Percentiles rank a stretch among this genome's conserved stretches.
Evolutionary conservation across 2,113 vertebrate species (phyloP).

Genomic region (human): DNA sequence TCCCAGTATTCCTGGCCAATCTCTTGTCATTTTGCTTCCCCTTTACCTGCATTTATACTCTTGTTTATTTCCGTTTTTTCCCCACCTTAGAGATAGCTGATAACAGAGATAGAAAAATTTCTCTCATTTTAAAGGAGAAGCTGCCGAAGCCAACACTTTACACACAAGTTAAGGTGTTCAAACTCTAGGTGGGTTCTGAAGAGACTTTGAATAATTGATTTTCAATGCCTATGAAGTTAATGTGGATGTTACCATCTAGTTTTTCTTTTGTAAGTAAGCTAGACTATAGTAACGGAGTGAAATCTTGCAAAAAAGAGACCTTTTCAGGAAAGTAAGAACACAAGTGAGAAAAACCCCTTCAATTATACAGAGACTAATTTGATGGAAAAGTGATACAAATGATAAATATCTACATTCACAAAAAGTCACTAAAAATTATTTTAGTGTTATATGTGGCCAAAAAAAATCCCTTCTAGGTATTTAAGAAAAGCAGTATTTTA

Average conservation of each 20-base stretch:
- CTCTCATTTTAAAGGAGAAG: background rate
- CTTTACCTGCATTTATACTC: background rate
- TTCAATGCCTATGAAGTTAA: background rate
- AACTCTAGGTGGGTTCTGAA: background rate
- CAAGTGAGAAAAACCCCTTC: background rate
- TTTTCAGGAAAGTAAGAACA: conserved; percentile 25
- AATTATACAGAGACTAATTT: conserved; percentile 24
- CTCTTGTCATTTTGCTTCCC: background rate
- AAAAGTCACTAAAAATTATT: background rate
- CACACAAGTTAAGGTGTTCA: background rate
- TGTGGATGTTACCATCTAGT: background rate
- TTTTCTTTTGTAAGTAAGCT: conserved; percentile 26
- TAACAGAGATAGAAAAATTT: background rate
- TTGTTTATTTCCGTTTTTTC: background rate
- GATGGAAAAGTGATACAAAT: background rate
- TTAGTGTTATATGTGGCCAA: background rate
- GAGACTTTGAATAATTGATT: background rate
- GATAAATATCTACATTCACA: background rate
- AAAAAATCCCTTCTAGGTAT: background rate
- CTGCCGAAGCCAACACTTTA: background rate
- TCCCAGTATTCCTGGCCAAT: background rate
- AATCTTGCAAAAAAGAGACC: background rate
- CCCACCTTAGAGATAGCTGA: background rate
- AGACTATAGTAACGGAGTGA: background rate
- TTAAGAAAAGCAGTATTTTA: background rate